Conservation (phyloP, 2,797 vertebrate genomes). For the Neosilurus mollespiculum region DNA sequence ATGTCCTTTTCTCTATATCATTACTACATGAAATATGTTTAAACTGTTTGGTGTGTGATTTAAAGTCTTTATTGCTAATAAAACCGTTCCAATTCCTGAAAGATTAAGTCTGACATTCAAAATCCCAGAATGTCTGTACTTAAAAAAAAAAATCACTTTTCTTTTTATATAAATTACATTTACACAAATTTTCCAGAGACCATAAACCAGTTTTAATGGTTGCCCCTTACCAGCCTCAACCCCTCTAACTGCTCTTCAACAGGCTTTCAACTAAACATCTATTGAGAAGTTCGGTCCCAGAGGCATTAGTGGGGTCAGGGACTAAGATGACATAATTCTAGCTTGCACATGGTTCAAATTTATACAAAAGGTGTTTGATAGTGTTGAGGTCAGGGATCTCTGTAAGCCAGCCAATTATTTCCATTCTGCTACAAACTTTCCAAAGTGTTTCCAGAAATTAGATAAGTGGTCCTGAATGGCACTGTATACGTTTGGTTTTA, state of each 20-base stretch:
- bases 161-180: constrained; percentile 11
- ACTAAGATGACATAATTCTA: neutral
- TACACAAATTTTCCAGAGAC: neutral
- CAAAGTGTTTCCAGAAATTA: constrained; percentile 1
- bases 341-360: neutral
- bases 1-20: neutral
- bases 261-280: constrained; percentile 3
- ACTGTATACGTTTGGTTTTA: neutral
- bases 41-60: neutral
- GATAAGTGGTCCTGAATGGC: neutral
- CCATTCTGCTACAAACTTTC: neutral
- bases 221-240: neutral
- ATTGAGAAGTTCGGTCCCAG: neutral
- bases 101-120: neutral
- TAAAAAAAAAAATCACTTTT: neutral
- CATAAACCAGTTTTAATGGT: neutral
- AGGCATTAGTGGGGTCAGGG: neutral
- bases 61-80: neutral
- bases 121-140: neutral
- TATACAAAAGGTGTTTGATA: neutral
- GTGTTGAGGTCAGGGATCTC: neutral
- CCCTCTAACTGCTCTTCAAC: constrained; percentile 1
- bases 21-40: neutral
- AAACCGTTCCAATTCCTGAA: neutral
- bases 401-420: neutral